phyloP scores from a whole-genome alignment of 2,888 invertebrate genomes.

The Caenorhabditis sp. region DNA sequence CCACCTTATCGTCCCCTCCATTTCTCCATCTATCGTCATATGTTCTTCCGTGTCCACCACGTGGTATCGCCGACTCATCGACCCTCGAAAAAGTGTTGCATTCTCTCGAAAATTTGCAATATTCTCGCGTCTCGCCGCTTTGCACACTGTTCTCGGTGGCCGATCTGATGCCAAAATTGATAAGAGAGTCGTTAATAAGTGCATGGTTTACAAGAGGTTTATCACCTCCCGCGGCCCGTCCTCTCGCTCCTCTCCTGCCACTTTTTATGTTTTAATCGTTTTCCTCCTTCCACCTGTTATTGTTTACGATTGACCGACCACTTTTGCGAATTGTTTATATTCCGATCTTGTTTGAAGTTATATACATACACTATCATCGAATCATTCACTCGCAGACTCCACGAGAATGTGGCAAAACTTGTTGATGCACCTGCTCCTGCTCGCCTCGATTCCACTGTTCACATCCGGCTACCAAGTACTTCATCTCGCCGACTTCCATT shows the following conservation, averaged over 20 bases:
- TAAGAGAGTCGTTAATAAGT: slow-evolving; percentile 50
- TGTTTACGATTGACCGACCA: no score
- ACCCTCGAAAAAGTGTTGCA: slow-evolving; percentile 36
- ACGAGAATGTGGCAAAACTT: slow-evolving; percentile 39
- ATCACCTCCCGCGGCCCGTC: slow-evolving; percentile 33
- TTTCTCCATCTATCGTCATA: slow-evolving; percentile 22
- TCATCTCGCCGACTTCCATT: slow-evolving; percentile 76
- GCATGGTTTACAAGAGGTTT: slow-evolving; percentile 48
- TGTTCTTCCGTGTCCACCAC: slow-evolving; percentile 13
- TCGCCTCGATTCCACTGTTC: slow-evolving; percentile 15
- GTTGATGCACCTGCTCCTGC: slow-evolving; percentile 26
- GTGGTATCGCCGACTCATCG: slow-evolving; percentile 30
- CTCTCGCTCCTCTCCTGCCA: slow-evolving; percentile 3
- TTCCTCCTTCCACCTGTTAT: background rate
- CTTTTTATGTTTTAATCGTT: slow-evolving; percentile 20
- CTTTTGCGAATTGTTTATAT: slow-evolving; percentile 16
- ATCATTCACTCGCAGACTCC: background rate
- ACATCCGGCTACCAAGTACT: slow-evolving; percentile 56
- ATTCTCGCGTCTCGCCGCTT: slow-evolving; percentile 11
- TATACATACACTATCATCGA: no score
- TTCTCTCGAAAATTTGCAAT: slow-evolving; percentile 8
- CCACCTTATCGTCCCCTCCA: slow-evolving; percentile 5
- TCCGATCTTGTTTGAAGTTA: background rate
- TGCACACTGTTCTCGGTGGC: slow-evolving; percentile 23
- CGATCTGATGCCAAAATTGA: slow-evolving; percentile 5